Conservation (phyloP, 1,140 invertebrate genomes). For the Coptotermes formosanus region DNA sequence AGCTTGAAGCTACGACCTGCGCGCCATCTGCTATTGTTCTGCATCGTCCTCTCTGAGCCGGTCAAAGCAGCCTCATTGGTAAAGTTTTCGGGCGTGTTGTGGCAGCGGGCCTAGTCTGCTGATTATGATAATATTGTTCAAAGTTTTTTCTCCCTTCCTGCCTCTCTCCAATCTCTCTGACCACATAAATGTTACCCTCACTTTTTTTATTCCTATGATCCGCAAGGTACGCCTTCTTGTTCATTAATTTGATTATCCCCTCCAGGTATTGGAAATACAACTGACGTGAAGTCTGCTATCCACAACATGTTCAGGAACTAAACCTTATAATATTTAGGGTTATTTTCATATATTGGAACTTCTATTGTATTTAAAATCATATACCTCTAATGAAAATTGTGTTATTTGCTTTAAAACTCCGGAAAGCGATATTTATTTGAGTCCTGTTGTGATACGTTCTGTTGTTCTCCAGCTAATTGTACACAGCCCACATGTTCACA, state of each 20-base stretch:
- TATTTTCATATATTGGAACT: not conserved
- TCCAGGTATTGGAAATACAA: not conserved
- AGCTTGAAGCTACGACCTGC: not conserved
- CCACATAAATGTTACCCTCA: slow-evolving; percentile 9
- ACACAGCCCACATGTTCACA: not conserved
- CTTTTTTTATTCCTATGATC: not conserved
- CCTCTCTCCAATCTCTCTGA: not conserved
- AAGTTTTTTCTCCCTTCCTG: too few species aligned
- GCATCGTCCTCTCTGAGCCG: not conserved
- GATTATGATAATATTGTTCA: slow-evolving; percentile 8
- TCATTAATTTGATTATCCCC: slow-evolving; percentile 15
- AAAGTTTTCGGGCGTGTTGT: not conserved
- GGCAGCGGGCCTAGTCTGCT: not conserved
- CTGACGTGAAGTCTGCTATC: not conserved
- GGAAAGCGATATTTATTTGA: not conserved
- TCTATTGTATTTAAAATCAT: slow-evolving; percentile 16
- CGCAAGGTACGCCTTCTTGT: not conserved
- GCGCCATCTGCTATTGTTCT: slow-evolving; percentile 12
- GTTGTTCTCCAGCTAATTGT: not conserved
- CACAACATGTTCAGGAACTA: not conserved
- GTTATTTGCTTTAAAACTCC: not conserved
- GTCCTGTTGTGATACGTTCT: not conserved
- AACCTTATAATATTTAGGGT: not conserved
- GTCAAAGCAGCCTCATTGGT: not conserved
- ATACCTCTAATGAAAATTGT: not conserved